A percentile compares a stretch with the other conserved stretches of the same genome.
These are phyloP conservation scores for Chrysaora quinquecirrha DNA, from an alignment of 30 jellyfish, hydroid and myxozoan species.

Conservation along the genomic window DNA sequence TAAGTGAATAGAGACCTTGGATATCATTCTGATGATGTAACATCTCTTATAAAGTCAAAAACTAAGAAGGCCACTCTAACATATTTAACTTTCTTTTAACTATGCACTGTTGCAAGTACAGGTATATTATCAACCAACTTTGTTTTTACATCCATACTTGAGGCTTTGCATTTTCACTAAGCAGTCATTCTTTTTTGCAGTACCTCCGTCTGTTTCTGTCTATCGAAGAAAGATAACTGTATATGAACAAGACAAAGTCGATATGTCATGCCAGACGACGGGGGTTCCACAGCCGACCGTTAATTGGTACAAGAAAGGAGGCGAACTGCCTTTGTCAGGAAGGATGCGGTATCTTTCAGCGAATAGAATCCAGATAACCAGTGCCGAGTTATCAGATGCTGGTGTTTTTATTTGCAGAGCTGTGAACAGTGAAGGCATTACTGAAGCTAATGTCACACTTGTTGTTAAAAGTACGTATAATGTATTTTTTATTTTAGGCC, in stretches of 20 bases:
- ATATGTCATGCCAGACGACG: slow-evolving; percentile 68
- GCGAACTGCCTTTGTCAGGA: slow-evolving; percentile 54
- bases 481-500: too few relatives aligned
- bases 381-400: slow-evolving; percentile 70
- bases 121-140: too few relatives aligned
- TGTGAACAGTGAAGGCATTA: slow-evolving; percentile 75
- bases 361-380: slow-evolving; percentile 34
- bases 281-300: slow-evolving; percentile 75
- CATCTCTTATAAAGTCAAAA: too few relatives aligned
- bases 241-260: slow-evolving; percentile 71
- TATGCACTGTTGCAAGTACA: too few relatives aligned
- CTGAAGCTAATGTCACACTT: slow-evolving; percentile 63
- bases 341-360: slow-evolving; percentile 32
- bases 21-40: too few relatives aligned
- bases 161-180: too few relatives aligned
- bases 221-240: slow-evolving; percentile 31
- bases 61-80: too few relatives aligned
- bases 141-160: too few relatives aligned
- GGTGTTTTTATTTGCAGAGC: slow-evolving; percentile 85
- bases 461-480: slow-evolving; percentile 69
- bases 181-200: slow-evolving; percentile 48
- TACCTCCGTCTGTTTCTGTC: slow-evolving; percentile 69
- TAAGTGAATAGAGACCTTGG: too few relatives aligned
- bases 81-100: too few relatives aligned
- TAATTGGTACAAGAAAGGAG: slow-evolving; percentile 53